Evolutionary conservation across 2,113 vertebrate species (phyloP), one percentile per base, ranked within the genome.

Genomic region (Grallaria varia): DNA sequence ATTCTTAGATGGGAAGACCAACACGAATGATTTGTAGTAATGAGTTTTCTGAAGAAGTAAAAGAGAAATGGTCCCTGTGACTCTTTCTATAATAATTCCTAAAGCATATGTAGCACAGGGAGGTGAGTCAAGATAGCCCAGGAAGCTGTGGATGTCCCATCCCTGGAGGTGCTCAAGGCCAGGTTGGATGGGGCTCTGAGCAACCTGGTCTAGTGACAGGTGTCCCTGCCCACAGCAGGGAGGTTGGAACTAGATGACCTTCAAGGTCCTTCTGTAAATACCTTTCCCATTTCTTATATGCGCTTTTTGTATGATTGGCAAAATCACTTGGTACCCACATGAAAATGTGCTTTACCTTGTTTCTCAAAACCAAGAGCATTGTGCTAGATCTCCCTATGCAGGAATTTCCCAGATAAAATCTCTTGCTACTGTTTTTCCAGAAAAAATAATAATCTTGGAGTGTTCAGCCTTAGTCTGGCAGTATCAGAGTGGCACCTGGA

Each of bases 401-500:
- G 59, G 63, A 95, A 93, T 93, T 93, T 88, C 55, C 89, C 20
- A 49, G 91, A 95, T 83, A 94, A 95, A 94, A 95, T 83, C 66
- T 89, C 67, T 69, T 15, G 11, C 33, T 89, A 85, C 58, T 69
- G 62, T 75, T 82, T 64, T 37, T 87, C 66, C 82, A 95, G 72
- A 77, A 86, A 85, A 93, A 88, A 87, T 8, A 96, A 80, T 27
- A 6, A 75, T 39, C 66, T 94, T 71, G 79, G 75, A 91, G 74
- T 15, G 45, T 67, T 93, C 44, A 87, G 58, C 25, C 42, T 90
- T 82, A 78, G 37, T 56, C 83, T 88, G 87, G 87, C 63, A 67
- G 22, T 80, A 67, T 74, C 67, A 84, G 30, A 80, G 58, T 87
- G 33, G 77, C 67, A 96, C 50, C 63, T 85, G 84, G 87, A 71